phyloP scores from a whole-genome alignment of 2,888 invertebrate species.

The Tricholauxania praeusta region DNA sequence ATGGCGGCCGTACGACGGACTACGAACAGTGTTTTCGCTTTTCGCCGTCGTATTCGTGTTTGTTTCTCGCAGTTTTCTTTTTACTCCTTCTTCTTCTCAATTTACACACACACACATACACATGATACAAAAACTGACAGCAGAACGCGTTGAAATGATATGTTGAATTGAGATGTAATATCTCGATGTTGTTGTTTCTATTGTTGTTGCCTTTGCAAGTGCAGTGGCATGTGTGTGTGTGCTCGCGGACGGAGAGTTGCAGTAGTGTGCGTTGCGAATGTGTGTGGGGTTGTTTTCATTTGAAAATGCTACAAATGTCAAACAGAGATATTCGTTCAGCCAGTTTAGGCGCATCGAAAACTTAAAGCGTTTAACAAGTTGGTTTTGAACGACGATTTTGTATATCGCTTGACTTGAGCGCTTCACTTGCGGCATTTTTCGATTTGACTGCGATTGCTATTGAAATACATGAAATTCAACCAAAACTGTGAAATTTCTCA shows the following conservation, averaged over 20 bases:
- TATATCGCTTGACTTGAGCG: too few relatives aligned
- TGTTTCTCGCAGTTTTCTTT: constrained; percentile 15
- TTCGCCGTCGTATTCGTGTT: constrained; percentile 13
- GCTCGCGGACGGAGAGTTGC: background rate
- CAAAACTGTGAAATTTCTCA: too few relatives aligned
- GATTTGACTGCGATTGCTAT: too few relatives aligned
- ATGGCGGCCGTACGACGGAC: constrained; percentile 49
- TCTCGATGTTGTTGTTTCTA: constrained; percentile 1
- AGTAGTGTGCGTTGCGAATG: background rate
- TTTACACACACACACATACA: constrained; percentile 20
- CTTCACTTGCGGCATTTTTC: too few relatives aligned
- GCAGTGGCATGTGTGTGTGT: constrained; percentile 11
- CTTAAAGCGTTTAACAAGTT: too few relatives aligned
- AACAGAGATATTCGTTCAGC: background rate
- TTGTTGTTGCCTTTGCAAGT: constrained; percentile 19
- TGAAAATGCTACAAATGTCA: background rate
- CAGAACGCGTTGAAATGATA: background rate
- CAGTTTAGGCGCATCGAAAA: too few relatives aligned
- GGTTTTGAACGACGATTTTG: too few relatives aligned
- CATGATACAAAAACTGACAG: background rate
- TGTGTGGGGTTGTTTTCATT: constrained; percentile 20
- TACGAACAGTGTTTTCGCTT: constrained; percentile 21
- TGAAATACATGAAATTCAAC: too few relatives aligned
- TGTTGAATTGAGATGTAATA: constrained; percentile 7
- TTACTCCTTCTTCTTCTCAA: constrained; percentile 16